Conservation (phyloP, 1,140 invertebrate genomes). For the Ceratosolen solmsi region DNA sequence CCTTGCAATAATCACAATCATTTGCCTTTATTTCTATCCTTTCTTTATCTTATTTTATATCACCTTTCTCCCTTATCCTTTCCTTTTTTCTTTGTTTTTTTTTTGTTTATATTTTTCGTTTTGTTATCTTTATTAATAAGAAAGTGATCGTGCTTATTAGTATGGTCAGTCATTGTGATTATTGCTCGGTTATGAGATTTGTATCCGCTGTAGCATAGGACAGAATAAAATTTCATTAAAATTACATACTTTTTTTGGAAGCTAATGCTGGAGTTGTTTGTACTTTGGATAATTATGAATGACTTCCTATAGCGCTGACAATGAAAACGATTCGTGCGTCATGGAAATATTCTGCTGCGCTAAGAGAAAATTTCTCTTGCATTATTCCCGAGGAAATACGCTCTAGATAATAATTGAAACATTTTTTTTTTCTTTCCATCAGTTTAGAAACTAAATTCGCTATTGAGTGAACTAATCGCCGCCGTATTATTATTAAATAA, state of each 20-base stretch:
- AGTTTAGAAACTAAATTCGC: background rate
- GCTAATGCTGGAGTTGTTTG: background rate
- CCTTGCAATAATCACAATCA: background rate
- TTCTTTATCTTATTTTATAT: background rate
- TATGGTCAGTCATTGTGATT: background rate
- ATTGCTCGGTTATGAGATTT: background rate
- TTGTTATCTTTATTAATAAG: no score
- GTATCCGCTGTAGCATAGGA: background rate
- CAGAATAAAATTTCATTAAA: background rate
- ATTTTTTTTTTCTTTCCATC: background rate
- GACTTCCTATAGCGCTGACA: constrained; percentile 8
- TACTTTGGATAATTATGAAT: background rate
- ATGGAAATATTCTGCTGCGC: constrained; percentile 19
- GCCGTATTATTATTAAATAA: background rate
- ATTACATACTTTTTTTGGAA: constrained; percentile 25
- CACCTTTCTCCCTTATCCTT: background rate
- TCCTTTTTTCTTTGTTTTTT: background rate
- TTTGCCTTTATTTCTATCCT: background rate
- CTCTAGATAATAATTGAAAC: constrained; percentile 1
- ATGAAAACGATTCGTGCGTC: constrained; percentile 1
- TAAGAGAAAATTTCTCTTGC: constrained; percentile 1
- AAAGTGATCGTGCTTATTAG: no score
- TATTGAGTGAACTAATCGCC: background rate
- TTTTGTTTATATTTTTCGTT: no score
- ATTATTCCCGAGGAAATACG: background rate